These are phyloP conservation scores for Eulacestoma nigropectus DNA, from an alignment of 2,113 vertebrate species.

Conservation along the genomic window DNA sequence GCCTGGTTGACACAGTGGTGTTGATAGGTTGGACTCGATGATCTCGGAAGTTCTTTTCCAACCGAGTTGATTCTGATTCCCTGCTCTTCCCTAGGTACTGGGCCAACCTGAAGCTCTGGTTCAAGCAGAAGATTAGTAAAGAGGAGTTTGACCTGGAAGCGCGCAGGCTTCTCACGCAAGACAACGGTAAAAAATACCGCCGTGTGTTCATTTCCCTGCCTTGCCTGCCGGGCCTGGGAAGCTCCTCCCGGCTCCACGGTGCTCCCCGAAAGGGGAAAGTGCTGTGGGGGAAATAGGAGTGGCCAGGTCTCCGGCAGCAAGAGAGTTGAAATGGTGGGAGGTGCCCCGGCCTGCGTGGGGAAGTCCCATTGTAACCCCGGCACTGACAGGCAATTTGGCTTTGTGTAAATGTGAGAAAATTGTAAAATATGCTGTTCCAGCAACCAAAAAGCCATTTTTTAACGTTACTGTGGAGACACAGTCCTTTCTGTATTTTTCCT, in stretches of 20 bases:
- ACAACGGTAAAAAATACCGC: constrained; percentile 78
- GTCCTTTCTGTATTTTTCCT: fast-evolving
- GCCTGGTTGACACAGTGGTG: neutral
- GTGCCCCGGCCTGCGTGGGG: neutral
- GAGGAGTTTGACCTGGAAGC: constrained; percentile 97
- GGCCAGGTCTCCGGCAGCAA: fast-evolving
- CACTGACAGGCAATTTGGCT: neutral
- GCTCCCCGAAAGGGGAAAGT: neutral
- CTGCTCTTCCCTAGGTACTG: constrained; percentile 80
- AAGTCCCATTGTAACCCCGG: neutral
- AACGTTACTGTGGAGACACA: fast-evolving
- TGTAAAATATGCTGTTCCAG: neutral
- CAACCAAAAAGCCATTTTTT: fast-evolving
- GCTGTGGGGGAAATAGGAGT: neutral
- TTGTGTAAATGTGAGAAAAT: neutral
- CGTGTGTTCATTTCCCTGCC: neutral
- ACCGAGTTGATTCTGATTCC: neutral
- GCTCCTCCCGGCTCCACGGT: neutral
- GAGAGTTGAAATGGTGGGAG: neutral
- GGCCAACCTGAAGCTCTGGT: constrained; percentile 97
- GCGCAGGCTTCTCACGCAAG: constrained; percentile 89
- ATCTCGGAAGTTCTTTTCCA: neutral
- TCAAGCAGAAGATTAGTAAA: constrained; percentile 98
- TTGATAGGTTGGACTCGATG: too few relatives aligned
- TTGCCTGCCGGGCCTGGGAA: neutral